Evolutionary conservation across 2,797 vertebrate species (phyloP).

Genomic region (Momotus momota): DNA sequence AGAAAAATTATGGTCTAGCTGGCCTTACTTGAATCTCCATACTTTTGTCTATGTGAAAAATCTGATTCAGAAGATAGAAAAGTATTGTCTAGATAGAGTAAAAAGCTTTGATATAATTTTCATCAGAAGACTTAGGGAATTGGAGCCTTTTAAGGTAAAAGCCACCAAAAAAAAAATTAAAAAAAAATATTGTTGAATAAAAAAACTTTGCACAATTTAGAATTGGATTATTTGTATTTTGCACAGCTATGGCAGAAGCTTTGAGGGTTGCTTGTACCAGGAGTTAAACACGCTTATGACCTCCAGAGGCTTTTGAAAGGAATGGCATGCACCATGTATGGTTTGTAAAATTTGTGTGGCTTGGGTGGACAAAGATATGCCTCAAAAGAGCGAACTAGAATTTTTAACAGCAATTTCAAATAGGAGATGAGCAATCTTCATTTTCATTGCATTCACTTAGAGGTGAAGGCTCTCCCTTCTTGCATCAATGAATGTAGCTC

Average conservation of each 20-base stretch:
- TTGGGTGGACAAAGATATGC: not conserved
- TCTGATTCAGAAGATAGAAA: not conserved
- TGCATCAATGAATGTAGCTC: not conserved
- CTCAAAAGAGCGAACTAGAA: not conserved
- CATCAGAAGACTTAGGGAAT: not conserved
- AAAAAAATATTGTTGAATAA: not conserved
- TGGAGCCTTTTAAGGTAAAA: not conserved
- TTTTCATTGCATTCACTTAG: not conserved
- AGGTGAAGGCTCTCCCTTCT: not conserved
- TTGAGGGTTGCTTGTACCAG: not conserved
- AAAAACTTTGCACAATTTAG: not conserved
- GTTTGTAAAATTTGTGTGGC: not conserved
- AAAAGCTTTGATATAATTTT: not conserved
- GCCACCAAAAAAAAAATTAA: not conserved
- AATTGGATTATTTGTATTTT: not conserved
- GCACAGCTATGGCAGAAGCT: not conserved
- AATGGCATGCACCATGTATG: accelerated
- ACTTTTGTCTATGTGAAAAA: not conserved
- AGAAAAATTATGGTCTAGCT: not conserved
- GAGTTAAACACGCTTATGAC: not conserved
- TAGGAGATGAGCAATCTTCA: not conserved
- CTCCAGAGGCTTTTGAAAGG: not conserved
- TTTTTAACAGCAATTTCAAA: not conserved
- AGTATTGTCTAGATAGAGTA: not conserved
- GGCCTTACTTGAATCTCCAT: not conserved